phyloP scores from a whole-genome alignment of 2,113 vertebrate species.

The Rhinolophus sinicus region DNA sequence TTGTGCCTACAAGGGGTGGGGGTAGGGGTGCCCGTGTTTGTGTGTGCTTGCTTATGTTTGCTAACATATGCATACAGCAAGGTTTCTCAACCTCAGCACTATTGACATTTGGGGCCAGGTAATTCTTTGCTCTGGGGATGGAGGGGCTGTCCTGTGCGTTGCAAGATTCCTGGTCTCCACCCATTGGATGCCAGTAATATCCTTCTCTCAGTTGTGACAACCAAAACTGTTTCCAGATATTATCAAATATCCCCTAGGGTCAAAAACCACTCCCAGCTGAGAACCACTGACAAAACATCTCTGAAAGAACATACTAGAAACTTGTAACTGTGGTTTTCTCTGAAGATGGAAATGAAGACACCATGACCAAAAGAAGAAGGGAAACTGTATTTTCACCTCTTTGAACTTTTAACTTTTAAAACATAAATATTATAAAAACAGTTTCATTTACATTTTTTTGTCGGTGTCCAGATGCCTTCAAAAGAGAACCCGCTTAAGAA shows the following conservation, averaged over 20 bases:
- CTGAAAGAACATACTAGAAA: background rate
- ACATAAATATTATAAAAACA: background rate
- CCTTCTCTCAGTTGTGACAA: background rate
- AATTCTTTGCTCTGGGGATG: background rate
- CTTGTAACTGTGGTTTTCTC: background rate
- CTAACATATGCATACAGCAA: background rate
- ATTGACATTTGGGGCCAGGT: background rate
- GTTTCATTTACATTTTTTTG: background rate
- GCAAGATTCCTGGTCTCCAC: background rate
- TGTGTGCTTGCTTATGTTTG: background rate
- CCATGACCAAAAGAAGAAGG: background rate
- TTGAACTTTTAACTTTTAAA: background rate
- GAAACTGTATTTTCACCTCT: background rate
- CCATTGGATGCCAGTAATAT: background rate
- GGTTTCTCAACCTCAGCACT: background rate
- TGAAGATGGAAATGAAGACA: background rate
- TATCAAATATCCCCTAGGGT: background rate
- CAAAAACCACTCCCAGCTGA: background rate
- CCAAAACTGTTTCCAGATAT: background rate
- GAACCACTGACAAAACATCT: background rate
- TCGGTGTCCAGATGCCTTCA: background rate
- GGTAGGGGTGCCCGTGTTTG: rapidly evolving
- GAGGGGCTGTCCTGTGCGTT: background rate
- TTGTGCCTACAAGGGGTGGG: too few species aligned
- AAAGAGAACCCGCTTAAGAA: background rate